Percentiles rank a stretch among this genome's conserved stretches.
Evolutionary conservation across 2,888 invertebrate genomes (phyloP).

Genomic region (Eupithecia vulgata): DNA sequence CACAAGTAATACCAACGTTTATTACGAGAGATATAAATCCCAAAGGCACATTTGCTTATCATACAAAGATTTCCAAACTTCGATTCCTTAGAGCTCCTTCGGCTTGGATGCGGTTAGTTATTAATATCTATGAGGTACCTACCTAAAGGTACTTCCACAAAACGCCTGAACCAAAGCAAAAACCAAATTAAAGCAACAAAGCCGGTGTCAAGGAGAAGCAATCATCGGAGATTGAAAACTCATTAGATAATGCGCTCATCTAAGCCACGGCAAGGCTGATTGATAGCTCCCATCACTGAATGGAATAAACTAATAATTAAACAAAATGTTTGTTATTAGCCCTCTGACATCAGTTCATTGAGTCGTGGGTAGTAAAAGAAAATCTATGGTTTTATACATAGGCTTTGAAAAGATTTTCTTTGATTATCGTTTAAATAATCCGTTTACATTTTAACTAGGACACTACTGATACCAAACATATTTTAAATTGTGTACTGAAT

Average conservation of each 20-base stretch:
- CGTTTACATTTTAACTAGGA: not conserved
- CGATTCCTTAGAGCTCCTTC: not conserved
- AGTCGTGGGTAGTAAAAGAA: not conserved
- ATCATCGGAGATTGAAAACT: constrained; percentile 30
- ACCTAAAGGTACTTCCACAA: constrained; percentile 11
- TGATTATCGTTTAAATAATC: not conserved
- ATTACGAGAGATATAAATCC: too few species aligned
- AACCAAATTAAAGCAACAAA: constrained; percentile 34
- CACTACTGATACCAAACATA: too few species aligned
- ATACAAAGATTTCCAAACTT: too few species aligned
- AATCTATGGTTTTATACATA: not conserved
- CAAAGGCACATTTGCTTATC: not conserved
- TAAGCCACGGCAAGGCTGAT: constrained; percentile 17
- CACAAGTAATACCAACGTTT: too few species aligned
- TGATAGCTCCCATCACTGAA: not conserved
- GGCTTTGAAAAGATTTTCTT: too few species aligned
- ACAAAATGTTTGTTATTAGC: not conserved
- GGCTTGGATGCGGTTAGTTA: not conserved
- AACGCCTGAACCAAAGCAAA: constrained; percentile 39
- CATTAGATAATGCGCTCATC: constrained; percentile 28
- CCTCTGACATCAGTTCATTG: not conserved
- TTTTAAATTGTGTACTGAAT: too few species aligned
- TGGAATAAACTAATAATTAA: not conserved
- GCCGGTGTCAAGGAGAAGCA: constrained; percentile 32
- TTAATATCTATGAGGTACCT: not conserved